Conservation (phyloP, 1,140 invertebrate species). For the Phocides pigmalion region DNA sequence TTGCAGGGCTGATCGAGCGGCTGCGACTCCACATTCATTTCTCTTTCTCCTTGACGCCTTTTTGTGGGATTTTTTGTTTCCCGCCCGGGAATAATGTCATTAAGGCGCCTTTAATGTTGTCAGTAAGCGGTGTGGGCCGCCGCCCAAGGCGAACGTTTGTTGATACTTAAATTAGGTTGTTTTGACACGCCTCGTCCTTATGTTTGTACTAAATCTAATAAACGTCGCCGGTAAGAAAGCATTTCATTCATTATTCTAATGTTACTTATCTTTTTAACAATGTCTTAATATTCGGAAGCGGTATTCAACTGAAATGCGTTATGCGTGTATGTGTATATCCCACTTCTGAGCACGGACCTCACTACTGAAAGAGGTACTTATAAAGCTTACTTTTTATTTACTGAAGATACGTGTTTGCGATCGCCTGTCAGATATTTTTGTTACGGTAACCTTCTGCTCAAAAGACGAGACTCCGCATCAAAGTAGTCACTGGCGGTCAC, state of each 20-base stretch:
- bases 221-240: constrained; percentile 70
- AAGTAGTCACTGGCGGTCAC: too few relatives aligned
- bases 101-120: constrained; percentile 82
- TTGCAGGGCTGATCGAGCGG: constrained; percentile 40
- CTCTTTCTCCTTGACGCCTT: constrained; percentile 69
- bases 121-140: constrained; percentile 69
- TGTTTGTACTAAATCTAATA: constrained; percentile 83
- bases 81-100: constrained; percentile 82
- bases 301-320: too few relatives aligned
- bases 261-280: constrained; percentile 29
- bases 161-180: constrained; percentile 84
- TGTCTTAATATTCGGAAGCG: background rate
- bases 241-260: constrained; percentile 67
- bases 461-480: too few relatives aligned
- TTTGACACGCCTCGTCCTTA: constrained; percentile 81
- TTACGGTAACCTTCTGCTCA: too few relatives aligned
- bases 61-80: constrained; percentile 74
- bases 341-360: too few relatives aligned
- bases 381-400: too few relatives aligned
- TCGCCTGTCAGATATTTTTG: too few relatives aligned
- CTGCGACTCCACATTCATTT: constrained; percentile 43
- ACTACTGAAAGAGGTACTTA: too few relatives aligned
- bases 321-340: too few relatives aligned
- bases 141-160: constrained; percentile 82
- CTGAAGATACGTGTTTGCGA: too few relatives aligned